A percentile compares a stretch with the other conserved stretches of the same genome.
These are phyloP conservation scores for Ptilorrhoa leucosticta DNA, from an alignment of 2,113 vertebrate genomes.

Conservation along the genomic window DNA sequence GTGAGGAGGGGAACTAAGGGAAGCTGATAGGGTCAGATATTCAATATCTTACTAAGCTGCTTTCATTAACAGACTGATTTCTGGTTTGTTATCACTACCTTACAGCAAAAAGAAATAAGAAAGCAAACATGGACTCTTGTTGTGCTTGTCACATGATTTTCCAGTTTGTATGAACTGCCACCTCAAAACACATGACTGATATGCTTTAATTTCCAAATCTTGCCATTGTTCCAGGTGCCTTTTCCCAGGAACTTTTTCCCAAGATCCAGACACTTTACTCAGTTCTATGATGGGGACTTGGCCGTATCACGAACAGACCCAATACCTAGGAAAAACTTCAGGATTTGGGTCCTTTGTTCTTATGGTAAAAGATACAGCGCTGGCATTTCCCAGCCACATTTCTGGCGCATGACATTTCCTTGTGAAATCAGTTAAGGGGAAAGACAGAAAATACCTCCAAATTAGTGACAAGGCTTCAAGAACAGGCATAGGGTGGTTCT, in stretches of 20 bases:
- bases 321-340: background rate
- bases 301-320: background rate
- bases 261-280: background rate
- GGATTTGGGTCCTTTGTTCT: background rate
- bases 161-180: background rate
- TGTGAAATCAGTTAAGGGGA: background rate
- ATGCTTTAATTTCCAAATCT: constrained; percentile 56
- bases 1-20: background rate
- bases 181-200: constrained; percentile 57
- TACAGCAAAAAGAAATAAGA: background rate
- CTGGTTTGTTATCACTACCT: background rate
- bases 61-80: background rate
- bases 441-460: background rate
- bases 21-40: background rate
- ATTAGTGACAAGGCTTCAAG: background rate
- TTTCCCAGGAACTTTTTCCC: constrained; percentile 7
- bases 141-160: background rate
- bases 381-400: background rate
- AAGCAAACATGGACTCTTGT: background rate
- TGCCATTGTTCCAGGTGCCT: constrained; percentile 63
- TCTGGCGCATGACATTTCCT: background rate
- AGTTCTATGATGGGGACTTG: background rate
- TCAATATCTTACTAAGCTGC: background rate
- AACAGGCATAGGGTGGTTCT: background rate
- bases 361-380: background rate